These are phyloP conservation scores for Cyprinodon brontotheroides DNA, from an alignment of 2,113 vertebrate species.

Conservation along the genomic window DNA sequence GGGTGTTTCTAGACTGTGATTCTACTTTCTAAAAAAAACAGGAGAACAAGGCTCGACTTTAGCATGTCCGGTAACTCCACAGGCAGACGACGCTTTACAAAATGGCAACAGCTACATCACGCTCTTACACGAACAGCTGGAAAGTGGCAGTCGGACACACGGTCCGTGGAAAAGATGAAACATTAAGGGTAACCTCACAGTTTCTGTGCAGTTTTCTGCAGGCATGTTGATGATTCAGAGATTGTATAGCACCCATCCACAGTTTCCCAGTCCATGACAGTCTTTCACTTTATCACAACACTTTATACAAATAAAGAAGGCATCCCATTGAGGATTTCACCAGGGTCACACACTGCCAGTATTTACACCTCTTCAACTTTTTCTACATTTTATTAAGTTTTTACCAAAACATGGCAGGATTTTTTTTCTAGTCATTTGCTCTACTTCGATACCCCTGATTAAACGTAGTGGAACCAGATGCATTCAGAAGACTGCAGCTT, in stretches of 20 bases:
- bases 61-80: constrained; percentile 6
- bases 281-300: background rate
- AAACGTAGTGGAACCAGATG: background rate
- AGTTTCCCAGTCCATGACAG: constrained; percentile 11
- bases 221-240: background rate
- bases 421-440: background rate
- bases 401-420: background rate
- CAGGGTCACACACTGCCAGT: background rate
- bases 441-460: background rate
- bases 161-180: constrained; percentile 55
- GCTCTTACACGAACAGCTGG: constrained; percentile 8
- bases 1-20: constrained; percentile 4
- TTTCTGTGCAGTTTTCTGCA: constrained; percentile 37
- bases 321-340: background rate
- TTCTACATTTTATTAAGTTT: background rate
- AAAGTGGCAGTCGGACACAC: constrained; percentile 30
- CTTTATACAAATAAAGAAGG: background rate
- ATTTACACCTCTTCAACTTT: background rate
- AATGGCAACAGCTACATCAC: constrained; percentile 25
- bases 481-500: background rate
- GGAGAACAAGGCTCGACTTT: constrained; percentile 32
- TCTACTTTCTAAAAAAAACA: constrained; percentile 40
- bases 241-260: constrained; percentile 1
- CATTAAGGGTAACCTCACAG: constrained; percentile 24
- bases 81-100: constrained; percentile 21